Conservation (phyloP, 2,888 invertebrate species). For the Dilophus febrilis region DNA sequence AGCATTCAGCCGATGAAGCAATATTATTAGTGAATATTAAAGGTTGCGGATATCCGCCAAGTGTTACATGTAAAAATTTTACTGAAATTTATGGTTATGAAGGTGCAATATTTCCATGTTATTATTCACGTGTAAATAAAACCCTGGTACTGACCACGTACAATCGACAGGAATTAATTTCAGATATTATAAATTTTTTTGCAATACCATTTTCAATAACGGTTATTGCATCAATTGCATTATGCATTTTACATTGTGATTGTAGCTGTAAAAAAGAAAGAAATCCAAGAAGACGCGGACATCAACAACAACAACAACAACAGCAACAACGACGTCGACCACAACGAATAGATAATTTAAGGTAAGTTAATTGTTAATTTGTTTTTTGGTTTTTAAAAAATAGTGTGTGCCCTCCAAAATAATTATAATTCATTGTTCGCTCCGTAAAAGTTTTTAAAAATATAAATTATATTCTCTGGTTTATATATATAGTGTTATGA, state of each 20-base stretch:
- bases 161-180: constrained; percentile 65
- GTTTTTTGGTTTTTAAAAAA: too few relatives aligned
- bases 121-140: constrained; percentile 68
- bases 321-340: constrained; percentile 40
- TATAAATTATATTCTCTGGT: too few relatives aligned
- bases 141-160: constrained; percentile 71
- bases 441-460: too few relatives aligned
- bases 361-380: too few relatives aligned
- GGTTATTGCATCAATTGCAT: constrained; percentile 64
- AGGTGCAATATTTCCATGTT: constrained; percentile 67
- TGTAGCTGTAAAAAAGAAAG: constrained; percentile 52
- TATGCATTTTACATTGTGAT: constrained; percentile 77
- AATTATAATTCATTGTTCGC: too few relatives aligned
- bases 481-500: too few relatives aligned
- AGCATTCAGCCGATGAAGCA: constrained; percentile 33
- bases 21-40: constrained; percentile 69
- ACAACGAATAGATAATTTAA: constrained; percentile 36
- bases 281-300: constrained; percentile 41
- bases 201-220: constrained; percentile 72
- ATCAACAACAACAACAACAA: neutral
- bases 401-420: too few relatives aligned
- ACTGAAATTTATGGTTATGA: constrained; percentile 55
- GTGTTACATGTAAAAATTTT: constrained; percentile 66
- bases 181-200: constrained; percentile 66
- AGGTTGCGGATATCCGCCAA: constrained; percentile 80